phyloP scores from a whole-genome alignment of 2,113 vertebrate genomes.

The Prinia subflava region DNA sequence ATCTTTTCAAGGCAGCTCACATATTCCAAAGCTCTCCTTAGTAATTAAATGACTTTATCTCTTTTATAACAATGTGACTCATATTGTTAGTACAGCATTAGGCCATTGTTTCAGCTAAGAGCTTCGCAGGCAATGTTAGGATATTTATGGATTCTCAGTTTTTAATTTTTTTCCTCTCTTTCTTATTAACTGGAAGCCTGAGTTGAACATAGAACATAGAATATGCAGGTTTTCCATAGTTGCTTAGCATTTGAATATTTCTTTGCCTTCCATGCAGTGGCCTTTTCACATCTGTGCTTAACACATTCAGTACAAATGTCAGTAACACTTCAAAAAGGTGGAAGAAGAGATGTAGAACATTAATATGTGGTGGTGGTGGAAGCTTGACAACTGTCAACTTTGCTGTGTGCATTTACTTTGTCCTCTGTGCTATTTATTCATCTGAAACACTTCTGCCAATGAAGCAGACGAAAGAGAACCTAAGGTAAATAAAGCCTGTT shows the following conservation, averaged over 20 bases:
- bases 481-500: not conserved
- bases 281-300: not conserved
- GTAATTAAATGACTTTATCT: not conserved
- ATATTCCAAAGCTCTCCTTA: not conserved
- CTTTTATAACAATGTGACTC: not conserved
- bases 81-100: not conserved
- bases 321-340: not conserved
- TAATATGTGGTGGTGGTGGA: not conserved
- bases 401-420: not conserved
- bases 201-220: not conserved
- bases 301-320: not conserved
- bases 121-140: not conserved
- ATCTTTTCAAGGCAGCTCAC: not conserved
- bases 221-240: not conserved
- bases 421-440: not conserved
- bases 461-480: not conserved
- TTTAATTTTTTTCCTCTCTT: not conserved
- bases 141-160: not conserved
- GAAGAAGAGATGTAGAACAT: not conserved
- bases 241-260: not conserved
- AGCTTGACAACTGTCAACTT: conserved; percentile 21
- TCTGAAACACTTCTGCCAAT: not conserved
- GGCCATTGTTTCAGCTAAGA: not conserved
- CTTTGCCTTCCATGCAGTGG: not conserved
- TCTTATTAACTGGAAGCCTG: not conserved